A percentile compares a stretch with the other conserved stretches of the same genome.
Conservation (phyloP, 2,888 invertebrate species). For the Pseudanteris insignis region DNA sequence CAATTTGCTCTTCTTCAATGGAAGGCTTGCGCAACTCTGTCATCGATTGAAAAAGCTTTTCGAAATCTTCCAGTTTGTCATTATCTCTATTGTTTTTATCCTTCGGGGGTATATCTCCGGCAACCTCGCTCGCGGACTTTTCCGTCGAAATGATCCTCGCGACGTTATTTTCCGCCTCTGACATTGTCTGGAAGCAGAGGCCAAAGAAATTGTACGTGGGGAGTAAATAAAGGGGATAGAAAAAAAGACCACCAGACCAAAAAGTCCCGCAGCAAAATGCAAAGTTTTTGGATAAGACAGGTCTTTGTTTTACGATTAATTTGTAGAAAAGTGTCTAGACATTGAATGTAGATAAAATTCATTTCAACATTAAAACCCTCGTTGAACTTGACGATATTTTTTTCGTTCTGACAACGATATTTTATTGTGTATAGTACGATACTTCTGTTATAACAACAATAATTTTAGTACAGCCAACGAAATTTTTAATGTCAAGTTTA, state of each 20-base stretch:
- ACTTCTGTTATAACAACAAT: no score
- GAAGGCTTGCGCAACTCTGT: conserved; percentile 55
- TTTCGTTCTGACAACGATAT: no score
- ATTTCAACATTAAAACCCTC: no score
- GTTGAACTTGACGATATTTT: no score
- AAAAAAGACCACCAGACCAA: conserved; percentile 3
- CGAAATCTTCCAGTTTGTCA: conserved; percentile 62
- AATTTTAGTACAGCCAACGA: no score
- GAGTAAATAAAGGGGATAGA: conserved; percentile 2
- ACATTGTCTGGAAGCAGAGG: conserved; percentile 29
- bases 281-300: conserved; percentile 12
- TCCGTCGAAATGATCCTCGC: conserved; percentile 8
- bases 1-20: conserved; percentile 52
- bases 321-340: no score
- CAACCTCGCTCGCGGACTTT: conserved; percentile 21
- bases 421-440: no score
- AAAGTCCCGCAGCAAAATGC: conserved; percentile 30
- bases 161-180: conserved; percentile 25
- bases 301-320: conserved; percentile 10
- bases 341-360: no score
- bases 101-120: conserved; percentile 1
- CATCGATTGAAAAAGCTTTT: conserved; percentile 60
- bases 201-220: conserved; percentile 16
- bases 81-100: conserved; percentile 47
- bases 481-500: no score